phyloP scores from a whole-genome alignment of 2,797 vertebrate species.

The Oryzias dopingdopingensis region DNA sequence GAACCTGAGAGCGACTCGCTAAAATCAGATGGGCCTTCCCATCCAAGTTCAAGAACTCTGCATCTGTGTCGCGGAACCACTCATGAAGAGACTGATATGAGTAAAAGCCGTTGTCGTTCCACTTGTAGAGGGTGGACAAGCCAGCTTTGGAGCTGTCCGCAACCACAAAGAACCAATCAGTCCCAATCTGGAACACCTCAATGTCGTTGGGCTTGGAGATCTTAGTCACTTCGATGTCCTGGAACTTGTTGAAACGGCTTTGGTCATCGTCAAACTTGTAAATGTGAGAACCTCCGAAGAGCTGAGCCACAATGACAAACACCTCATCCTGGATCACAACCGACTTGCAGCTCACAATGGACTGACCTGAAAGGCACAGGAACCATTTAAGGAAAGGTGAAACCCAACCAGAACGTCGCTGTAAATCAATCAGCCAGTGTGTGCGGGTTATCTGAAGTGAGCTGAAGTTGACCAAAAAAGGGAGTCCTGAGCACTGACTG shows the following conservation, averaged over 20 bases:
- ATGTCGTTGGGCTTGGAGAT: slow-evolving; percentile 99
- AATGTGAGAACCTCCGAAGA: slow-evolving; percentile 97
- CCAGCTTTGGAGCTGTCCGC: slow-evolving; percentile 98
- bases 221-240: slow-evolving; percentile 95
- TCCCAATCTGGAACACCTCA: slow-evolving; percentile 91
- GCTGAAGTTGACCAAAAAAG: no score
- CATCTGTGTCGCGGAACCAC: slow-evolving; percentile 97
- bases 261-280: slow-evolving; percentile 97
- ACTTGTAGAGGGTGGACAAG: slow-evolving; percentile 95
- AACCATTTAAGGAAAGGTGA: background rate
- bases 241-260: slow-evolving; percentile 96
- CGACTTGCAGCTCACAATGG: slow-evolving; percentile 95
- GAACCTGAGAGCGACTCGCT: slow-evolving; percentile 94
- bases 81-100: slow-evolving; percentile 95
- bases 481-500: no score
- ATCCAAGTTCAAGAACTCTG: slow-evolving; percentile 90
- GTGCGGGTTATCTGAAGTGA: no score
- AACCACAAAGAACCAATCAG: slow-evolving; percentile 93
- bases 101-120: slow-evolving; percentile 97
- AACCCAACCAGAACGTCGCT: background rate
- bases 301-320: slow-evolving; percentile 96
- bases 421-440: no score
- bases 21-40: slow-evolving; percentile 92
- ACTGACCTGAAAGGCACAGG: slow-evolving; percentile 83
- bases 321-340: slow-evolving; percentile 92